Base-by-base conservation (phyloP, 2,113 vertebrate species). In the Chrysochloris asiatica region DNA sequence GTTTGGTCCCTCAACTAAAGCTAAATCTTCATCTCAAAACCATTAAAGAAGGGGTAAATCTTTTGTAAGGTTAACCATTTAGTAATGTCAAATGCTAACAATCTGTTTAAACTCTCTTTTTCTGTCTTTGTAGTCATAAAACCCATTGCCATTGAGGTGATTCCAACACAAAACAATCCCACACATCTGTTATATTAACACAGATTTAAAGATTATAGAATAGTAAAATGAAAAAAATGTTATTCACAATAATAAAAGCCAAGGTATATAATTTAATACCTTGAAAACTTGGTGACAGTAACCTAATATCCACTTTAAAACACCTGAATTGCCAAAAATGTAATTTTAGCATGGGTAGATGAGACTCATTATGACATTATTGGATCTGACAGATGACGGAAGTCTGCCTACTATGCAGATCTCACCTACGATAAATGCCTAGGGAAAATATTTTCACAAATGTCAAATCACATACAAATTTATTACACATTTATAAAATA, bases 371-470 rank as follows among this genome's bases (percentile, higher is more conserved):
- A 83, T 86, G 77, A 82, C 36, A 61, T 59, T 50, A 83, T 47
- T 84, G 33, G 26, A 52, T 56, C 33, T 91, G 77, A 87, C 43
- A 96, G 45, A 79, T 72, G 72, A 94, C 65, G 24, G 67, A 86
- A 89, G 22, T 67, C 12, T 86, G 67, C 26, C 81, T 91, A 88
- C 48, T 67, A 0, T 75, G 2, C 63, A 79, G 43, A 79, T 61
- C 38, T 91, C 81, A 89, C 52, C 75, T 91, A 86, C 92, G 83
- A 92, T 88, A 90, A 95, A 92, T 90, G 61, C 76, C 61, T 52
- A 67, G 17, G 54, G 54, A 59, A 92, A 91, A 54, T 88, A 96
- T 92, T 91, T 96, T 92, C 76, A 82, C 47, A 90, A 84, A 43
- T 83, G 76, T 78, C 69, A 88, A 95, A 88, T 81, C 47, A 92